A percentile compares a stretch with the other conserved stretches of the same genome.
Evolutionary conservation across 2,888 invertebrate species (phyloP).

Genomic region (Ophion ventricosus): DNA sequence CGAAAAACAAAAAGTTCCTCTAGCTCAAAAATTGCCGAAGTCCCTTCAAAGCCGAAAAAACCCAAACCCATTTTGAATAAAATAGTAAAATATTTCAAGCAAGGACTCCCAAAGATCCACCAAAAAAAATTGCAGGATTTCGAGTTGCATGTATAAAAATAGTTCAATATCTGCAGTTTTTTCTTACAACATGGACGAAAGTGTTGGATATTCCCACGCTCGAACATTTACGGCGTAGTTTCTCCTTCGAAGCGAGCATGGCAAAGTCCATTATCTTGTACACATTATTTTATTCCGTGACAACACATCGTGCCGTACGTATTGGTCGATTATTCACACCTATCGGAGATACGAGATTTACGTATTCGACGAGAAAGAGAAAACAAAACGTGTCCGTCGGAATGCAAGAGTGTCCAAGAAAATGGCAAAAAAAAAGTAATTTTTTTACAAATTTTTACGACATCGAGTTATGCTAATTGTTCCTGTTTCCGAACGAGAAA

Average conservation of each 20-base stretch:
- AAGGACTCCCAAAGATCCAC: too few relatives aligned
- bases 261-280: background rate
- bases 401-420: background rate
- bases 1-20: too few relatives aligned
- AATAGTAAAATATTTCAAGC: too few relatives aligned
- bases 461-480: too few relatives aligned
- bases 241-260: background rate
- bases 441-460: background rate
- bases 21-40: too few relatives aligned
- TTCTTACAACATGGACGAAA: background rate
- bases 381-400: background rate
- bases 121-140: background rate
- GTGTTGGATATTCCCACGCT: conserved; percentile 3
- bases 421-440: background rate
- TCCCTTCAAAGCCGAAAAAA: too few relatives aligned
- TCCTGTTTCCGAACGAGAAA: too few relatives aligned
- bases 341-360: too few relatives aligned
- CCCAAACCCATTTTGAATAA: too few relatives aligned
- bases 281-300: background rate
- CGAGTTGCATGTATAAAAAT: background rate
- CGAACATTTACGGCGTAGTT: background rate
- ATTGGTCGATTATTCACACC: too few relatives aligned
- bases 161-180: background rate
- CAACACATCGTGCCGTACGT: too few relatives aligned
- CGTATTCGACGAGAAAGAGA: background rate